phyloP scores from a whole-genome alignment of 1,140 invertebrate genomes.

The Olivierus martensii region DNA sequence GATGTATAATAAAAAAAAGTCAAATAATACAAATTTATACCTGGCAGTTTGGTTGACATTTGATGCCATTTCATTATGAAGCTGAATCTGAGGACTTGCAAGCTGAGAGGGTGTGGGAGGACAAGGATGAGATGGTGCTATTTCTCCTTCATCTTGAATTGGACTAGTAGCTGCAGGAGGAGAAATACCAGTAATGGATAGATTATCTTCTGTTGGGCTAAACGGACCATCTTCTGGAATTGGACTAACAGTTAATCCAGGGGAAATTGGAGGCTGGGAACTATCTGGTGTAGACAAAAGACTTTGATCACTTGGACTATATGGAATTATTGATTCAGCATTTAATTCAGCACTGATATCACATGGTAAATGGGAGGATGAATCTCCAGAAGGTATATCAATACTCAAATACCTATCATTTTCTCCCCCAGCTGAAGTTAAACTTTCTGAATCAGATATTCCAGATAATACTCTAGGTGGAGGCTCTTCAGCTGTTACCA shows the following conservation, averaged over 20 bases:
- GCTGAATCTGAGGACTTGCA: slow-evolving; percentile 12
- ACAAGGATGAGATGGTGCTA: slow-evolving; percentile 29
- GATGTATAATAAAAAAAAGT: too few species aligned
- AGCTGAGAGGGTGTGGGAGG: slow-evolving; percentile 13
- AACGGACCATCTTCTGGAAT: slow-evolving; percentile 6
- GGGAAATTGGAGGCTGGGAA: slow-evolving; percentile 11
- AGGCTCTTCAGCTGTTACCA: slow-evolving; percentile 2
- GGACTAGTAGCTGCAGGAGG: slow-evolving; percentile 5
- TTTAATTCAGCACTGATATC: too few species aligned
- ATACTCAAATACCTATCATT: not conserved
- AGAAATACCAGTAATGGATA: slow-evolving; percentile 8
- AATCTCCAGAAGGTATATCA: too few species aligned
- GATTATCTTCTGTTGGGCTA: slow-evolving; percentile 9
- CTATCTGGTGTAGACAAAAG: slow-evolving; percentile 14
- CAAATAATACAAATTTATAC: too few species aligned
- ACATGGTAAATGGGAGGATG: too few species aligned
- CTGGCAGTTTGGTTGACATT: too few species aligned
- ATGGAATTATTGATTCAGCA: not conserved
- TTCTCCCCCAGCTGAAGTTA: slow-evolving; percentile 4
- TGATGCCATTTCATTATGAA: not conserved
- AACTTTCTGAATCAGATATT: slow-evolving; percentile 8
- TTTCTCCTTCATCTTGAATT: slow-evolving; percentile 15
- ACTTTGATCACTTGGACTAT: slow-evolving; percentile 6
- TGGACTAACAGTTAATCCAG: slow-evolving; percentile 13
- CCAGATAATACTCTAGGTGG: slow-evolving; percentile 1